Conservation (phyloP, 2,797 vertebrate genomes). For the Bovichtus variegatus region DNA sequence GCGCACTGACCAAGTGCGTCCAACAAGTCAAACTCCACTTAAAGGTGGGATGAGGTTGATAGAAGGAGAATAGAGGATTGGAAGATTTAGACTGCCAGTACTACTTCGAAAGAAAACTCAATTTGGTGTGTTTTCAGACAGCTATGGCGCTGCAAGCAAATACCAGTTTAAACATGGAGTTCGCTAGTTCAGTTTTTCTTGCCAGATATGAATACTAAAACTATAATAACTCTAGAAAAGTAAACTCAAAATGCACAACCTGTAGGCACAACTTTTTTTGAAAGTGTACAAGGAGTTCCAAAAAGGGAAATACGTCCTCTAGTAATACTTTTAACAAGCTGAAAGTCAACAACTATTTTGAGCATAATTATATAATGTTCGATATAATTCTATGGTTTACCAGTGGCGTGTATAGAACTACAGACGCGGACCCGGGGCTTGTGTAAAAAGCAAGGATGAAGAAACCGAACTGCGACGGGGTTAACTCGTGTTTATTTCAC, state of each 20-base stretch:
- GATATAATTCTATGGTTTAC: not conserved
- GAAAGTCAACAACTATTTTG: not conserved
- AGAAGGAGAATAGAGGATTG: not conserved
- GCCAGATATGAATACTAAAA: not conserved
- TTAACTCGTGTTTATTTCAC: not conserved
- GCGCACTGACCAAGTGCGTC: conserved; percentile 38
- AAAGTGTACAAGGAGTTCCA: not conserved
- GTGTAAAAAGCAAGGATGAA: not conserved
- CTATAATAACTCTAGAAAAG: not conserved
- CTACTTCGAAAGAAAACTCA: conserved; percentile 5
- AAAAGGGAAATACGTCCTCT: not conserved
- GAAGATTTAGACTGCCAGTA: not conserved
- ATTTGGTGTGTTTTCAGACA: not conserved
- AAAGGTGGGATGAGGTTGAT: conserved; percentile 50
- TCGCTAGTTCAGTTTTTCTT: not conserved
- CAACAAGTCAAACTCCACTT: conserved; percentile 48
- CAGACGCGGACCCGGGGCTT: not conserved
- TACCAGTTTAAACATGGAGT: not conserved
- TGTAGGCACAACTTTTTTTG: not conserved
- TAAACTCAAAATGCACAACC: not conserved
- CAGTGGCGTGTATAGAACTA: not conserved
- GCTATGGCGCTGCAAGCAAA: not conserved
- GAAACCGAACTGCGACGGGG: not conserved
- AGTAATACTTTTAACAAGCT: not conserved
- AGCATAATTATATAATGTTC: not conserved